Evolutionary conservation across 2,888 invertebrate species (phyloP), one percentile per base, ranked within the genome.

Genomic region (Hartigia nigra): DNA sequence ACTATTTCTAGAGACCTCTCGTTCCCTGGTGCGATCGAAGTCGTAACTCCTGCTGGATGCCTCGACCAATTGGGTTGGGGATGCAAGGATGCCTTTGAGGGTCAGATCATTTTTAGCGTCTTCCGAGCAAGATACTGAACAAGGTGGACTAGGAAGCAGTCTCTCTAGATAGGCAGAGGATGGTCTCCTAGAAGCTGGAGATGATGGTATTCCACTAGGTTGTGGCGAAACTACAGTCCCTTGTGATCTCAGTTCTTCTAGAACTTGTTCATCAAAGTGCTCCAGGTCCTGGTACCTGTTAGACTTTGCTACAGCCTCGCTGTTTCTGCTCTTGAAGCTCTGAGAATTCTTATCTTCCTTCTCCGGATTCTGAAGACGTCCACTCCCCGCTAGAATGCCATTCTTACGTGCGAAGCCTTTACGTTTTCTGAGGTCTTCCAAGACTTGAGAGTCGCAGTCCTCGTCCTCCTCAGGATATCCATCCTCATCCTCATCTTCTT

Each of bases 71-170:
- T 31, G 69, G 12, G 80, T 85, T 12, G 88, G 85, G 0, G 85
- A 76, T 11, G 78, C 78, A 35, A 90, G 80, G 23, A 89, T 88
- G 31, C 86, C 85, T 34, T 87, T 88, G 12, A 88, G 78, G 0
- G 87, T 88, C 0, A 88, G 79, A 80, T 94, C 92, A 85, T 93
- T 94, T 83, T 94, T 94, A 4, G 94, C 94, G 89, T 95, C 95
- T 84, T 95, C 95, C 0, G 95, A 95, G 86, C 95, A 95, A n/a
- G 95, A 94, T 1, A 95, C 95, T 0, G 95, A 90, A 80, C 90
- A 90, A 0, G 91, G 95, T 0, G 95, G 95, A 90, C 95, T 95
- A 0, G 95, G 94, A 31, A 95, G 91, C 12, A 95, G 90, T 14
- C 95, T 93, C 88, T 95, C 95, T 79, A 95, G 91, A 89, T 94